These are phyloP conservation scores for Globodera ellingtonae DNA, from an alignment of 1,140 invertebrate genomes.

Conservation along the genomic window DNA sequence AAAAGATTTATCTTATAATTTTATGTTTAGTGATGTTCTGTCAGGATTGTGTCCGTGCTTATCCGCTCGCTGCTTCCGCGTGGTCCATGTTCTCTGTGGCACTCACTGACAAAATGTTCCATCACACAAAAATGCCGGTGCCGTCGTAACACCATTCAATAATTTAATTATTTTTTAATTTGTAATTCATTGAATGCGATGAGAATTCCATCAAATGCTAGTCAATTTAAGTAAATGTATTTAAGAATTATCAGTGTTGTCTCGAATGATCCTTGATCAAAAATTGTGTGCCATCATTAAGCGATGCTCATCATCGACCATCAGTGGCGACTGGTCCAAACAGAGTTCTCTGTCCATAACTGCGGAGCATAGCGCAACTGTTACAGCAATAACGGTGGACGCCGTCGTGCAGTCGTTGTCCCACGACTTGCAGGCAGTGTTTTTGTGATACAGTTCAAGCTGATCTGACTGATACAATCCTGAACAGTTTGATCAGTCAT, in stretches of 20 bases:
- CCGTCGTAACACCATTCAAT: neutral
- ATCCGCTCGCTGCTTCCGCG: conserved; percentile 56
- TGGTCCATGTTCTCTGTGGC: conserved; percentile 57
- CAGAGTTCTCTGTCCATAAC: neutral
- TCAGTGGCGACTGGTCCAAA: neutral
- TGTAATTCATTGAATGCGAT: too few relatives aligned
- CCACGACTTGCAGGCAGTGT: too few relatives aligned
- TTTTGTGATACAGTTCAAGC: too few relatives aligned
- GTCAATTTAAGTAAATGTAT: too few relatives aligned
- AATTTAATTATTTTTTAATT: neutral
- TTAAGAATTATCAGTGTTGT: neutral
- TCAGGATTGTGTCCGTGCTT: conserved; percentile 57
- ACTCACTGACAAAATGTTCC: conserved; percentile 60
- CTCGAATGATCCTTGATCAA: neutral
- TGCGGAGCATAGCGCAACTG: too few relatives aligned
- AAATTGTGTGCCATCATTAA: neutral
- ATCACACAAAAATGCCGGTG: conserved; percentile 39
- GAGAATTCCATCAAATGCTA: too few relatives aligned
- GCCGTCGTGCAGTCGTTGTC: too few relatives aligned
- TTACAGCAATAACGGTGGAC: too few relatives aligned
- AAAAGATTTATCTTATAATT: too few relatives aligned
- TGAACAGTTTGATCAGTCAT: too few relatives aligned
- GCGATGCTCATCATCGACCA: neutral
- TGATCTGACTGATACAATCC: too few relatives aligned
- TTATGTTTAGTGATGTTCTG: conserved; percentile 45